Evolutionary conservation across 1,140 invertebrate species (phyloP).

Genomic region (Drosophila eugracilis): DNA sequence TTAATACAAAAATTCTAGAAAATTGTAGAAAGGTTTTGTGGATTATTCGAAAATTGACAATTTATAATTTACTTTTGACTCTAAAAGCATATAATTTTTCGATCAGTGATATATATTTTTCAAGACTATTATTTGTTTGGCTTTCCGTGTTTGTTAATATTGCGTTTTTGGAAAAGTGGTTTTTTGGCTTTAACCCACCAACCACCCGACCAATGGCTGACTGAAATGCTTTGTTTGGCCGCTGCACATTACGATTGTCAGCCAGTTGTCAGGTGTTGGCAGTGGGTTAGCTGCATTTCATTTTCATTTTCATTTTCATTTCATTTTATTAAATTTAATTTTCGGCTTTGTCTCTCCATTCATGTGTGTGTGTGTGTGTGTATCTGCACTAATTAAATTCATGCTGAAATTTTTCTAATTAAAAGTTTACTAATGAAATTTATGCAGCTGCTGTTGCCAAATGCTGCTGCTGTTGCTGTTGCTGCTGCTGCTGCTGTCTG

Average conservation of each 20-base stretch:
- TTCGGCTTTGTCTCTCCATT: slow-evolving; percentile 15
- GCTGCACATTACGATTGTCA: slow-evolving; percentile 35
- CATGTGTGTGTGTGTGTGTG: slow-evolving; percentile 25
- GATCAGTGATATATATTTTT: neutral
- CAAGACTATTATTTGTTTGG: neutral
- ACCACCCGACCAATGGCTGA: neutral
- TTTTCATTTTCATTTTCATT: slow-evolving; percentile 43
- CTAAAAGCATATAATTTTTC: too few species aligned
- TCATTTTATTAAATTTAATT: slow-evolving; percentile 60
- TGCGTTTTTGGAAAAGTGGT: neutral
- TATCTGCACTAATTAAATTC: slow-evolving; percentile 72
- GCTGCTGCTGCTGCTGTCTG: slow-evolving; percentile 19
- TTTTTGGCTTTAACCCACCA: neutral
- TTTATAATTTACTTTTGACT: too few species aligned
- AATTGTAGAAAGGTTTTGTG: too few species aligned
- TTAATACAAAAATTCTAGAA: too few species aligned
- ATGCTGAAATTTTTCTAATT: slow-evolving; percentile 73
- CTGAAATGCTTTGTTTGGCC: too few species aligned
- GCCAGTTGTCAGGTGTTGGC: slow-evolving; percentile 56
- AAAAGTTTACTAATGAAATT: slow-evolving; percentile 77
- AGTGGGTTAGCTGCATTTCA: slow-evolving; percentile 25
- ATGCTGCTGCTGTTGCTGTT: slow-evolving; percentile 67
- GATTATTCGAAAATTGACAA: too few species aligned
- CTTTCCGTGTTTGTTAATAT: neutral
- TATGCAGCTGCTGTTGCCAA: slow-evolving; percentile 60